Evolutionary conservation across 2,797 vertebrate species (phyloP).

Genomic region (Eospalax fontanierii): DNA sequence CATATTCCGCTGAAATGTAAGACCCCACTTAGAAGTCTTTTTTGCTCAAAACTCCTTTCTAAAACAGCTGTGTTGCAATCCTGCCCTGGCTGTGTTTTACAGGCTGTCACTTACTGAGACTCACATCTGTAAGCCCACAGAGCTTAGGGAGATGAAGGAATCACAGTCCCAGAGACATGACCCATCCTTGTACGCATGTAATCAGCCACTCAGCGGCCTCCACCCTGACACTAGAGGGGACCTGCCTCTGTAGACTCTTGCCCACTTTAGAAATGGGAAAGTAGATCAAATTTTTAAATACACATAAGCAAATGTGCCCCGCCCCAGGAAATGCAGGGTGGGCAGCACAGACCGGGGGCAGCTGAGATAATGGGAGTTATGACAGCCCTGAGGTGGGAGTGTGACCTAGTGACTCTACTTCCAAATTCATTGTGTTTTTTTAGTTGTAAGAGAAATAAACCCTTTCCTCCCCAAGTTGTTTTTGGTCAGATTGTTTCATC

Average conservation of each 20-base stretch:
- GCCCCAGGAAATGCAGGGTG: not conserved
- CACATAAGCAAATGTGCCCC: not conserved
- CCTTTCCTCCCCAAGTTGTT: too few relatives aligned
- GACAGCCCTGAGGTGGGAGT: not conserved
- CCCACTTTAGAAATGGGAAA: not conserved
- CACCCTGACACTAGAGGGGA: rapidly evolving
- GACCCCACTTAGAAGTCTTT: not conserved
- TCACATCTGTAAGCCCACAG: not conserved
- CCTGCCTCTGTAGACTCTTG: not conserved
- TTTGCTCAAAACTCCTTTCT: not conserved
- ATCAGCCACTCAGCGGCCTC: rapidly evolving
- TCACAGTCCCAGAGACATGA: rapidly evolving
- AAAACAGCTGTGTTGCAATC: rapidly evolving
- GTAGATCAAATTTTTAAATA: slow-evolving; percentile 53
- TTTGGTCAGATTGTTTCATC: too few relatives aligned
- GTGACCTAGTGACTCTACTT: not conserved
- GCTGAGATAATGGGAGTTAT: too few relatives aligned
- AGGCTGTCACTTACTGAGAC: rapidly evolving
- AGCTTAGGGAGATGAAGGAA: not conserved
- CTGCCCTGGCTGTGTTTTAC: rapidly evolving
- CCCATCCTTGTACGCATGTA: rapidly evolving
- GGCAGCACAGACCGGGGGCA: too few relatives aligned
- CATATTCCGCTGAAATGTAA: not conserved
- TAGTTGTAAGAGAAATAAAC: not conserved
- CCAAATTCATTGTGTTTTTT: not conserved